Evolutionary conservation across 2,113 vertebrate species (phyloP).

Genomic region (Crypturellus undulatus): DNA sequence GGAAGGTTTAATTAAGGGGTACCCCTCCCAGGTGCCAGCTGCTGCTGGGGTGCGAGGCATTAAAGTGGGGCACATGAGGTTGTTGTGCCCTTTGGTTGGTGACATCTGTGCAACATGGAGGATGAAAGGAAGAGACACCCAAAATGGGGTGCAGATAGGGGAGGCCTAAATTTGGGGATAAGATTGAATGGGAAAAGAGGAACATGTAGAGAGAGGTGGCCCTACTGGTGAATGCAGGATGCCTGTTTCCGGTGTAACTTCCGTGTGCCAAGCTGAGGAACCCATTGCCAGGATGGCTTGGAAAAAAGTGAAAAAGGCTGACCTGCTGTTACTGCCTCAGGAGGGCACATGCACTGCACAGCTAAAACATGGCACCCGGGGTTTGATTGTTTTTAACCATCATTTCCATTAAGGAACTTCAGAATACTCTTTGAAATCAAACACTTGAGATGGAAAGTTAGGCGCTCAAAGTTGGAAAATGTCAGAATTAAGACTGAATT

Average conservation of each 20-base stretch:
- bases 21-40: not conserved
- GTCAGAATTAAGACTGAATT: conserved; percentile 22
- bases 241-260: not conserved
- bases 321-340: not conserved
- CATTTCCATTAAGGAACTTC: not conserved
- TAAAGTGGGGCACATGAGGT: not conserved
- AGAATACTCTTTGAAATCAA: conserved; percentile 26
- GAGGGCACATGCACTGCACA: not conserved
- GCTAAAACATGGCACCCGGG: not conserved
- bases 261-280: not conserved
- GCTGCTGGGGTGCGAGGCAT: not conserved
- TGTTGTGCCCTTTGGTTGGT: not conserved
- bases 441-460: conserved; percentile 3
- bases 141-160: not conserved
- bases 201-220: not conserved
- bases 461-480: conserved; percentile 24
- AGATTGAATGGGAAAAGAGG: not conserved
- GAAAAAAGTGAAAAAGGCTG: not conserved
- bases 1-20: not conserved
- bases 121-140: not conserved
- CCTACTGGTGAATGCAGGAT: not conserved
- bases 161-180: not conserved
- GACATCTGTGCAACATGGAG: not conserved
- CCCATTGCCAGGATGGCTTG: not conserved
- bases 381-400: not conserved